Evolutionary conservation across 2,113 vertebrate species (phyloP), one percentile per base, ranked within the genome.

Genomic region (Paedocypris sp.): DNA sequence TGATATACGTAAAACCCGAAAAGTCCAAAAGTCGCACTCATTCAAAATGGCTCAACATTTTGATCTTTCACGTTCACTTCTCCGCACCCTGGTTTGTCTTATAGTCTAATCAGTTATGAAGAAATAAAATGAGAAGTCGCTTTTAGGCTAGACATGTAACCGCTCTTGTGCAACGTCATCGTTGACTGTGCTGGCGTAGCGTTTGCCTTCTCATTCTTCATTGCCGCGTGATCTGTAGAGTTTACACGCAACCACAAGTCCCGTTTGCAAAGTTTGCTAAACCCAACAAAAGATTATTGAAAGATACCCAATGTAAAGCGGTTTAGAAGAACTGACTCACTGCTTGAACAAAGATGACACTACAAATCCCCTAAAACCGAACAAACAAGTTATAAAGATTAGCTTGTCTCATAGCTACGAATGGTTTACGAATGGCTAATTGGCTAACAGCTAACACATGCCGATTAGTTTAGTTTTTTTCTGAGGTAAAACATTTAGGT

Each of bases 291-390:
- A 60, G 12, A 28, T 18, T 13, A 18, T 9, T 6, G 6, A 38
- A 41, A 19, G 6, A 26, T 26, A 52, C 39, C 22, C 26, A 12
- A 25, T 56, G 28, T 49, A 48, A 26, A 51, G 39, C 35, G 29
- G 18, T 51, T 29, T 62, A 28, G 23, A 1, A 42, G 22, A 36
- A 49, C 38, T 56, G 47, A 46, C 49, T 65, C 26, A 54, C 42
- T 43, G 13, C 22, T 10, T 16, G 5, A 20, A 19, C 11, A 16
- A 35, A 62, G 49, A 59, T 52, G 23, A 42, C 43, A 31, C 38
- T 46, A 32, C 42, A 50, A 48, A 25, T 51, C 60, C 32, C 43
- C 29, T 25, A 63, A n/a, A 45, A 53, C 47, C 50, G 45, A 67
- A 58, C 50, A 45, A 50, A 56, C 41, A 41, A 33, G 58, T 62